Base-by-base conservation (phyloP, 2,888 invertebrate genomes). In the Apomyelois bistriatella region DNA sequence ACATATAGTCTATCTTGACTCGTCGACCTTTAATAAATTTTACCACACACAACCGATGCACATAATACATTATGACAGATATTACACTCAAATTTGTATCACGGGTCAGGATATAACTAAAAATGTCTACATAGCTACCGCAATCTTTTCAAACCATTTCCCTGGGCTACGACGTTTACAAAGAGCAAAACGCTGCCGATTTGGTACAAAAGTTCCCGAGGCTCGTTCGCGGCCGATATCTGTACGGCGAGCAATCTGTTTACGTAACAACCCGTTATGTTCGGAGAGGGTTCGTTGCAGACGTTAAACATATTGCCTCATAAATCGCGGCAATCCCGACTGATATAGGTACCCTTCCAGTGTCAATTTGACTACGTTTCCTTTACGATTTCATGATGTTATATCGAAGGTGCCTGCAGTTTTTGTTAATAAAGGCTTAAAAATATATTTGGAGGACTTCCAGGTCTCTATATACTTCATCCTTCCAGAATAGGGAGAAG, bases 231-330 rank as follows among this genome's bases (percentile, higher is more conserved):
- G 84, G 82, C 80, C 72, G 78, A 80, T 83, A 84, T 85, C 80
- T 76, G 65, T 72, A 71, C 73, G 74, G 82, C 83, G 78, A 81
- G 85, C 88, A 88, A 90, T 90, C 85, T 90, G 87, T 89, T 89
- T 89, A 87, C 86, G 88, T 90, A 89, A 90, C 88, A 83, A 82
- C 82, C 88, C 89, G 88, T 89, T 90, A 89, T 85, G 85, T 82
- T 83, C 82, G 68, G 82, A 83, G 86, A 87, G 86, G 87, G 87
- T 85, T 86, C 86, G 83, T 80, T 83, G 77, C 85, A 87, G 89
- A 89, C 89, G 88, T 88, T 89, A 87, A 90, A 90, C 89, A 90
- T 90, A 90, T 90, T 90, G 86, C 89, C 86, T 82, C 88, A 90
- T 90, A 90, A 90, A 90, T 90, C 87, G 79, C 80, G 80, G 73